A percentile compares a stretch with the other conserved stretches of the same genome.
phyloP scores from a whole-genome alignment of 2,797 vertebrate species.

The Spinus olivaceus region DNA sequence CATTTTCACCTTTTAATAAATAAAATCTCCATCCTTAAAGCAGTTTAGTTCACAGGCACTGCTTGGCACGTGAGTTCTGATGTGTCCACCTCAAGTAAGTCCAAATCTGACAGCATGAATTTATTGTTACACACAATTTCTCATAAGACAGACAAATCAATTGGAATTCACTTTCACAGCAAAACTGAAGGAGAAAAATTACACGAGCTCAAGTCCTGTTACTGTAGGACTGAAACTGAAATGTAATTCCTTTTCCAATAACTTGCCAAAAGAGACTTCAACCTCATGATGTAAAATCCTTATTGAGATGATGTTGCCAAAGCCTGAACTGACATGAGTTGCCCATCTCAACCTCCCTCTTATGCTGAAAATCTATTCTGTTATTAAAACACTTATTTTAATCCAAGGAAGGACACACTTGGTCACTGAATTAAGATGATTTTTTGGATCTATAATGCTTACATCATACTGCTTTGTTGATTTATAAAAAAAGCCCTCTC shows the following conservation, averaged over 20 bases:
- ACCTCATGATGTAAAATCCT: not conserved
- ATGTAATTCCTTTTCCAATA: not conserved
- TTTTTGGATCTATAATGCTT: not conserved
- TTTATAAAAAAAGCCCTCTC: not conserved
- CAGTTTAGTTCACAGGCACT: not conserved
- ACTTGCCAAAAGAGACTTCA: not conserved
- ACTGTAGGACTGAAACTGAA: not conserved
- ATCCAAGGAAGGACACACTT: not conserved
- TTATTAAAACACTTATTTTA: not conserved
- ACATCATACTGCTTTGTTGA: not conserved
- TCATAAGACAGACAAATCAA: not conserved
- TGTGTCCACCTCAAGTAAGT: not conserved
- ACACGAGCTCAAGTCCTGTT: not conserved
- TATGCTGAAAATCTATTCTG: not conserved
- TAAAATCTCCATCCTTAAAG: not conserved
- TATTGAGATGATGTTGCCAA: not conserved
- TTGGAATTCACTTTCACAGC: not conserved
- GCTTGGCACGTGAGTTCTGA: rapidly evolving
- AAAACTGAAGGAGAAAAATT: not conserved
- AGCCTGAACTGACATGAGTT: not conserved
- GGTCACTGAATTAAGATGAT: not conserved
- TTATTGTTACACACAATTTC: not conserved
- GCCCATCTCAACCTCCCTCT: not conserved
- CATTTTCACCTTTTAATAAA: not conserved
- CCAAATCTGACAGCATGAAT: not conserved